Conservation (phyloP, 2,113 vertebrate species). For the Heterotilapia buettikoferi region DNA sequence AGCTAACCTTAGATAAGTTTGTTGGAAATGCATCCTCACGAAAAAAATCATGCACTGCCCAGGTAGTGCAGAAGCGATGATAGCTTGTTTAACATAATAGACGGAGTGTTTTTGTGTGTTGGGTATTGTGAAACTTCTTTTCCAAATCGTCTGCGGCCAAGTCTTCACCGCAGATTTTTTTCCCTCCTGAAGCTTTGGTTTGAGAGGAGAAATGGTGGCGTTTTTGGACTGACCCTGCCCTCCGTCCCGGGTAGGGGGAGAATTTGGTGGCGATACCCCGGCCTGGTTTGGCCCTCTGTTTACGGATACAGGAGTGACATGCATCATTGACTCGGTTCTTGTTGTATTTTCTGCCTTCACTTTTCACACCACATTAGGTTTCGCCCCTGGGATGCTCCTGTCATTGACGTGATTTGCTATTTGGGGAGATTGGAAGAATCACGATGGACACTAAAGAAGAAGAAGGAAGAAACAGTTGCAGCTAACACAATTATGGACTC, state of each 20-base stretch:
- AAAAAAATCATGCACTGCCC: not conserved
- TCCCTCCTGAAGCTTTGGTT: not conserved
- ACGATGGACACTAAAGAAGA: constrained; percentile 32
- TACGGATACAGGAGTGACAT: constrained; percentile 2
- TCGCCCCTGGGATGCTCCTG: not conserved
- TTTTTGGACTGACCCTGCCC: constrained; percentile 32
- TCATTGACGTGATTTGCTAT: not conserved
- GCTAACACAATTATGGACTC: constrained; percentile 16
- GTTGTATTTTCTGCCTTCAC: not conserved
- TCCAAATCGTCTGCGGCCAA: not conserved
- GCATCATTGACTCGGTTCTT: not conserved
- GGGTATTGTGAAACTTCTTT: not conserved
- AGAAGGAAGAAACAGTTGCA: not conserved
- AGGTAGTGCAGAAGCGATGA: not conserved
- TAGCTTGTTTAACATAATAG: constrained; percentile 6
- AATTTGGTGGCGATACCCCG: constrained; percentile 15
- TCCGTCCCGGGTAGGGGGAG: constrained; percentile 48
- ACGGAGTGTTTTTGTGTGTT: not conserved
- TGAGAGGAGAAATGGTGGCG: constrained; percentile 16
- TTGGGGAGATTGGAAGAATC: not conserved
- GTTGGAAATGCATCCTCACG: constrained; percentile 9
- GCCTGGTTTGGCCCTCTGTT: not conserved
- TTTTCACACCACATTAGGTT: not conserved
- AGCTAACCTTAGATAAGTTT: constrained; percentile 13
- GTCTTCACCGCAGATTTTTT: not conserved